These are phyloP conservation scores for Pitangus sulphuratus DNA, from an alignment of 2,797 vertebrate species.

Conservation along the genomic window DNA sequence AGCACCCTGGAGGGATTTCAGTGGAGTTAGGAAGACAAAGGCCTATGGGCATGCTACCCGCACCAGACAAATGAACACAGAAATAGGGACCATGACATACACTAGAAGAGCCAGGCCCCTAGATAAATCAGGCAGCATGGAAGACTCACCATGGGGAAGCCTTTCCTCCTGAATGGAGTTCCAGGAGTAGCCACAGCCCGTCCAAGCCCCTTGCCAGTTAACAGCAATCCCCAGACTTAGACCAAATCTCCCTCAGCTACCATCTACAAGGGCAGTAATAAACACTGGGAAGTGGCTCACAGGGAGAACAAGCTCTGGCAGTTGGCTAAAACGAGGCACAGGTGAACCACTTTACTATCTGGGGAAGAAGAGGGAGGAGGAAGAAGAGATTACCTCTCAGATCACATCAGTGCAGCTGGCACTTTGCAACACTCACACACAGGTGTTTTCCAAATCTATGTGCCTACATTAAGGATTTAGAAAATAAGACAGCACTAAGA, in stretches of 20 bases:
- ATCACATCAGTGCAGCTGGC: background rate
- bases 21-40: background rate
- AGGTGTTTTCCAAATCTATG: background rate
- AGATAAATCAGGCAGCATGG: accelerated
- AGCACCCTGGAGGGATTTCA: background rate
- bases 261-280: accelerated
- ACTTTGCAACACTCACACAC: background rate
- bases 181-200: accelerated
- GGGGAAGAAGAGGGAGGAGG: accelerated
- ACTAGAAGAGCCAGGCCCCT: background rate
- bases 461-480: background rate
- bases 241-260: accelerated
- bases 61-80: background rate
- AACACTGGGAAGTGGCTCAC: accelerated
- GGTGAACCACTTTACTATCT: background rate
- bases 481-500: background rate
- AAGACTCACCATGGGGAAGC: background rate
- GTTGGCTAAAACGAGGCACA: background rate
- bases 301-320: accelerated
- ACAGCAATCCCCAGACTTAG: accelerated
- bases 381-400: background rate
- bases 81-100: background rate
- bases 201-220: accelerated
- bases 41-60: background rate
- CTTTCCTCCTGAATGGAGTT: accelerated